A percentile compares a stretch with the other conserved stretches of the same genome.
Evolutionary conservation across 2,113 vertebrate genomes (phyloP).

Genomic region (Phalacrocorax aristotelis): DNA sequence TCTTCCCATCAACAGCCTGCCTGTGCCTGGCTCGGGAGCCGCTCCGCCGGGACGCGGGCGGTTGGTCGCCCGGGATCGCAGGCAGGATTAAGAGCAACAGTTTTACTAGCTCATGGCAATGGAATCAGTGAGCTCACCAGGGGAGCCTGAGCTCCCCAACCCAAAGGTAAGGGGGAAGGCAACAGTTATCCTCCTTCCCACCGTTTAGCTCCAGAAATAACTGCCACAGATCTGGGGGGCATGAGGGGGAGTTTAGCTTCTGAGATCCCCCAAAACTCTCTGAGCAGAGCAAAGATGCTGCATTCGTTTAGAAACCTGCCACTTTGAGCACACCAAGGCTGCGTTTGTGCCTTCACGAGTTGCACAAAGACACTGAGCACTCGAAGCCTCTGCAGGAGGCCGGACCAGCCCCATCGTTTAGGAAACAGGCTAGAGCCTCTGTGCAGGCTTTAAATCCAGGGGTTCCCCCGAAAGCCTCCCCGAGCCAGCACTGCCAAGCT

Average conservation of each 20-base stretch:
- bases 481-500: not conserved
- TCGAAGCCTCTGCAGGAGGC: rapidly evolving
- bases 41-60: not conserved
- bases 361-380: not conserved
- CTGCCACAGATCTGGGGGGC: not conserved
- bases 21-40: not conserved
- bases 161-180: not conserved
- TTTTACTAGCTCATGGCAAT: not conserved
- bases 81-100: not conserved
- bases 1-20: not conserved
- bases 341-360: rapidly evolving
- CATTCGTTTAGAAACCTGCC: not conserved
- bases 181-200: not conserved
- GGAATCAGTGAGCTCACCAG: slow-evolving; percentile 16
- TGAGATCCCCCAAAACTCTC: not conserved
- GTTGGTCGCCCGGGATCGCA: too few species aligned
- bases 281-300: not conserved
- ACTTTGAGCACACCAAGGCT: not conserved
- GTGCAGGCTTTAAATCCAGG: rapidly evolving
- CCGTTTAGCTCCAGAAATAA: not conserved
- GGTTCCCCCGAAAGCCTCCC: not conserved
- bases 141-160: not conserved
- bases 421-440: not conserved
- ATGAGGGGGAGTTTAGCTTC: not conserved
- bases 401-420: not conserved